A percentile compares a stretch with the other conserved stretches of the same genome.
Conservation (phyloP, 2,113 vertebrate species). For the Hyla sarda region DNA sequence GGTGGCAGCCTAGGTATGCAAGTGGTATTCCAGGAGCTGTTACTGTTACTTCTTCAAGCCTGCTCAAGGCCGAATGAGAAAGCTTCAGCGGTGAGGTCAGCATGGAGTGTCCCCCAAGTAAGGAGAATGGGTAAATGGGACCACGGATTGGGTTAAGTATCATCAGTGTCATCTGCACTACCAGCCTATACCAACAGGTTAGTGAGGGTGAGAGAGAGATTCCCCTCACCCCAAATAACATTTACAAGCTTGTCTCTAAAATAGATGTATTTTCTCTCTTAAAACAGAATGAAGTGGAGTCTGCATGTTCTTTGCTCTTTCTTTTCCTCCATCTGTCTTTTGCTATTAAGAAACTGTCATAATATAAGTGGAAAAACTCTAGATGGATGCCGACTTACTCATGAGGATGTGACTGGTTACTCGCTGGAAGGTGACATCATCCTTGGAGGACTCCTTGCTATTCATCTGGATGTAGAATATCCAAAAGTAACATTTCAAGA, state of each 20-base stretch:
- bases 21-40: no score
- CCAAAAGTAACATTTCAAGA: constrained; percentile 31
- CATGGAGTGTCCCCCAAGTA: no score
- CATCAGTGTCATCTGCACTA: no score
- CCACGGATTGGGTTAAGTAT: no score
- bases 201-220: no score
- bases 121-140: no score
- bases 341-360: neutral
- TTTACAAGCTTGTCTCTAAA: neutral
- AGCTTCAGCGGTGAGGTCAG: no score
- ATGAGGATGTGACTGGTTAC: constrained; percentile 15
- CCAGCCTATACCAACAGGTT: no score
- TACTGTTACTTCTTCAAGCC: no score
- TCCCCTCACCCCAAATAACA: no score
- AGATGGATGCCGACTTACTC: neutral
- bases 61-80: no score
- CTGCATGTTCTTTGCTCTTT: neutral
- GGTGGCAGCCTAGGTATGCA: no score
- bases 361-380: neutral
- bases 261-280: neutral
- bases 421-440: constrained; percentile 35
- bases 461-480: constrained; percentile 50
- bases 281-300: constrained; percentile 16
- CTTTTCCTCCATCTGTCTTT: neutral
- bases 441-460: constrained; percentile 46